Evolutionary conservation across 2,797 vertebrate species (phyloP), one percentile per base, ranked within the genome.

Genomic region (Parauchenoglanis punctatus): DNA sequence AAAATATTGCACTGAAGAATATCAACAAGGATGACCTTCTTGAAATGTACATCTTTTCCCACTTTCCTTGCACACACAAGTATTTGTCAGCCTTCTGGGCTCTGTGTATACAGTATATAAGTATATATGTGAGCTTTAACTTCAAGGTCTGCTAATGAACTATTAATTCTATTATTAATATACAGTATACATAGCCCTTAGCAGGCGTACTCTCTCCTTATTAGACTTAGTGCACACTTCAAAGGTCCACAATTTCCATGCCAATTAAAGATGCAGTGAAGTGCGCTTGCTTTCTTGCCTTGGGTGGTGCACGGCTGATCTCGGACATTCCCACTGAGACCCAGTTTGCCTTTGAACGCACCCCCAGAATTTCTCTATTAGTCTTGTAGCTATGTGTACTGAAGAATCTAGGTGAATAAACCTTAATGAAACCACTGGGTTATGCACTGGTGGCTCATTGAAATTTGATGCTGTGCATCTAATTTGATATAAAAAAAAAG

Each of bases 241-340:
- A 18, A 58, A 81, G 89, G 89, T 86, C 91, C 91, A 91, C 89
- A 91, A 94, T 93, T 93, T 94, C 91, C 93, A 90, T 90, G 88
- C 88, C 91, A 93, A 93, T 94, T 94, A 92, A 92, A 92, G 89
- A 90, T 91, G 91, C 92, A 89, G 35, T 12, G 17, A 65, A 35
- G 17, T 52, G 17, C 8, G 18, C 17, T 76, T 35, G 54, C n/a
- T 59, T 70, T 46, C 23, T 68, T 54, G 46, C 77, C 49, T 56
- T 81, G 77, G 56, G 63, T 86, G 58, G 68, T n/a, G 1, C 25
- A 58, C 31, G 40, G 28, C 44, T 65, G 54, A 31, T 31, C 18
- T 76, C 18, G 28, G 28, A n/a, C 58, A 3, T 63, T 46, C 40
- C n/a, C 63, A 28, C 31, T 28, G 85, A 58, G 81, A 65, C 23